Base-by-base conservation (phyloP, 2,113 vertebrate species). In the Callionymus lyra region DNA sequence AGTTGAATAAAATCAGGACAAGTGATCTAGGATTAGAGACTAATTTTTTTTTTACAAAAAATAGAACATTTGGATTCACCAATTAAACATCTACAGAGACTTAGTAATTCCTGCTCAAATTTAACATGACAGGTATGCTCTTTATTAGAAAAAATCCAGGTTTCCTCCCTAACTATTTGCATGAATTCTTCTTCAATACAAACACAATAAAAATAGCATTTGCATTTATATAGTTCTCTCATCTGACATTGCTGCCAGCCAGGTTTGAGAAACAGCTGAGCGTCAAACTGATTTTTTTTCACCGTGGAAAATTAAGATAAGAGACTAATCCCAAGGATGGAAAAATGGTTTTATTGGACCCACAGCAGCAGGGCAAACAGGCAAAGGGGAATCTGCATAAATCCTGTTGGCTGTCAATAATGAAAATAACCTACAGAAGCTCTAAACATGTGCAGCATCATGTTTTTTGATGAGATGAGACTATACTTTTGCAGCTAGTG, bases 191-290 rank as follows among this genome's bases (percentile, higher is more conserved):
- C n/a, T 80, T 80, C 77, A 79, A 81, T 84, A 77, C 77, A 81
- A 85, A 83, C 77, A 80, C 69, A 82, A 79, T 83, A 82, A 82
- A n/a, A 79, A 53, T 69, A 72, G 34, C 48, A 87, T 85, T 87
- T 83, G 81, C 84, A 85, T 87, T 81, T 87, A 85, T 85, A 87
- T 86, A 69, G 83, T 75, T 80, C 79, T 72, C 62, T 46, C 50
- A 55, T 59, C 63, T 74, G 64, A 73, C 50, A 44, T 56, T 58
- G 66, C 69, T 69, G 60, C 56, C 59, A 61, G 72, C 62, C 63
- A 52, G 41, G 56, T 54, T 53, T 50, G 62, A 53, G 67, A 72
- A 81, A 80, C 68, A 70, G 72, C 74, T 68, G 59, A 72, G 65
- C 53, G 21, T 77, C 66, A 54, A 58, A 62, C 69, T 77, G 80